Conservation (phyloP, 2,113 vertebrate species). For the Raphicerus campestris region DNA sequence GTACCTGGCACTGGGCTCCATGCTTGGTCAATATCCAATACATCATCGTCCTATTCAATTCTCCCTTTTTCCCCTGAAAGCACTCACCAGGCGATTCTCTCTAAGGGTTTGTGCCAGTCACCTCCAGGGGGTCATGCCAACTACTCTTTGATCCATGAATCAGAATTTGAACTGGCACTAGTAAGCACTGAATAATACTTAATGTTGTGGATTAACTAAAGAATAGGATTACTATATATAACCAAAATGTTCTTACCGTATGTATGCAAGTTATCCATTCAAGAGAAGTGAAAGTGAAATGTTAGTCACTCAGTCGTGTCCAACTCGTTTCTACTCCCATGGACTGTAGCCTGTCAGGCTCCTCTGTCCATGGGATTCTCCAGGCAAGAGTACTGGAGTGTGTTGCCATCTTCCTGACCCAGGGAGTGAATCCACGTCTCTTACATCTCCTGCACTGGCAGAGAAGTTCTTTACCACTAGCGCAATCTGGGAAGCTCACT, state of each 20-base stretch:
- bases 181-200: background rate
- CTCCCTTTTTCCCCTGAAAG: background rate
- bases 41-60: background rate
- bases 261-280: background rate
- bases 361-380: background rate
- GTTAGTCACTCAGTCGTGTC: background rate
- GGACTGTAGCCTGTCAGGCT: background rate
- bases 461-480: background rate
- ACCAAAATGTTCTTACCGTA: background rate
- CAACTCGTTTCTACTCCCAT: background rate
- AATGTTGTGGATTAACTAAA: background rate
- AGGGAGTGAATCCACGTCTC: background rate
- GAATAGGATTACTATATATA: background rate
- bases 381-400: background rate
- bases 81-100: background rate
- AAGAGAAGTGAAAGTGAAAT: background rate
- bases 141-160: background rate
- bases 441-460: background rate
- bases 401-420: background rate
- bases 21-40: background rate
- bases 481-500: background rate
- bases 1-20: background rate
- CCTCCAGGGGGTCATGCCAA: background rate
- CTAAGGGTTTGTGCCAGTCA: background rate
- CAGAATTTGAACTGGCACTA: background rate